Evolutionary conservation across 2,113 vertebrate species (phyloP), one percentile per base, ranked within the genome.

Genomic region (Empidonax traillii): DNA sequence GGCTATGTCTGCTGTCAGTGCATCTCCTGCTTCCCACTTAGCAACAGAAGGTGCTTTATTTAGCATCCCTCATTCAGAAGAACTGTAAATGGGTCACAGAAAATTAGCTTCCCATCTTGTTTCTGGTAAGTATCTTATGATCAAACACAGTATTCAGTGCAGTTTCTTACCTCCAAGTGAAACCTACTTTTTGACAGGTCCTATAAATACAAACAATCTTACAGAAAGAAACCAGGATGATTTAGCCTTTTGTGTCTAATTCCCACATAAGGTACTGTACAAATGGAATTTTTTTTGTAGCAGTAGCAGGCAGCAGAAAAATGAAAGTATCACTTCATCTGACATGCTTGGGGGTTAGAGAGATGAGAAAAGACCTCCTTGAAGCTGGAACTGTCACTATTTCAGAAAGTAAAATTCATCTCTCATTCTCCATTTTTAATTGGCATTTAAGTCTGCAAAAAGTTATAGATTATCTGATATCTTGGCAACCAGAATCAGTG

Each of bases 51-150:
- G 23, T 53, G 33, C 69, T 96, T 94, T 90, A 90, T 90, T 93
- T 92, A 96, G 81, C 90, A 90, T 51, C 28, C 12, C 39, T 94
- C 43, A 77, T 93, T 86, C 82, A 78, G 31, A 21, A 46, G 27
- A 92, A 53, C 44, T 89, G 65, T 85, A 94, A 96, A 79, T 85
- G 88, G 92, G 94, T 87, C 94, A 94, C 49, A 81, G 86, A 86
- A 94, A 81, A 90, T 75, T 78, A 88, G 74, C 83, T 93, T 93
- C 52, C 56, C 76, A 78, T 49, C 30, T 90, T 90, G 68, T 75
- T 93, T 92, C 67, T 90, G 80, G 46, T 63, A 94, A 79, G 30
- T 75, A 52, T 89, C 73, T 86, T 61, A 81, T 75, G 80, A 95
- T 93, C 56, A 77, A 83, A 90, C 21, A 80, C 61, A 93, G 52